phyloP scores from a whole-genome alignment of 2,113 vertebrate species.

The Piprites chloris region DNA sequence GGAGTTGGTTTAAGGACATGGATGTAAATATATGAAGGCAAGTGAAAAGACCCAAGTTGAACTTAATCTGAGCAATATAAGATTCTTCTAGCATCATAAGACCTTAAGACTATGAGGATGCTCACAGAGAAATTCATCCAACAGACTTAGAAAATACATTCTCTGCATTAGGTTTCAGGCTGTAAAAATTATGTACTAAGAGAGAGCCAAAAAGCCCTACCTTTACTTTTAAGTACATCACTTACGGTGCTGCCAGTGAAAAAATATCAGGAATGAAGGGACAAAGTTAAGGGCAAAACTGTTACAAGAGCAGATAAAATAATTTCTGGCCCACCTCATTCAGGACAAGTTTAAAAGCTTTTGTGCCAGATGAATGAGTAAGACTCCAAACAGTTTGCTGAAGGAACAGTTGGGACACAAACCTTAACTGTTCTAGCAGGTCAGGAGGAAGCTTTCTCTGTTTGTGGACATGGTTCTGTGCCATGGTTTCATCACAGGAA shows the following conservation, averaged over 20 bases:
- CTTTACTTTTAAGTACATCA: neutral
- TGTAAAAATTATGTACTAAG: neutral
- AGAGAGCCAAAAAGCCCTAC: neutral
- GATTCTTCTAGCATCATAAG: neutral
- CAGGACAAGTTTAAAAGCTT: neutral
- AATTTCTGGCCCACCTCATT: neutral
- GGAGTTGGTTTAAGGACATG: neutral
- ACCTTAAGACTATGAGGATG: neutral
- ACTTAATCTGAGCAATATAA: neutral
- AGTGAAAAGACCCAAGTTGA: neutral
- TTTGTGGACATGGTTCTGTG: neutral
- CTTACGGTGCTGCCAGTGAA: neutral
- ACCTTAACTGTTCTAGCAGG: neutral
- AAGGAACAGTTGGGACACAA: neutral
- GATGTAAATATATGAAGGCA: no score
- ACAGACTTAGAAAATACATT: neutral
- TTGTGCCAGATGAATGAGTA: neutral
- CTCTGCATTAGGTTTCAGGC: neutral
- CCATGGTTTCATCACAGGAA: neutral
- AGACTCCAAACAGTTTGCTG: neutral
- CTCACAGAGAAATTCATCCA: neutral
- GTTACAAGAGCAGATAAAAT: neutral
- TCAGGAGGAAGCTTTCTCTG: neutral
- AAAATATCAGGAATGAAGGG: neutral
- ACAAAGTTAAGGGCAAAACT: neutral